Evolutionary conservation across 2,113 vertebrate genomes (phyloP).

Genomic region (Neofelis nebulosa): DNA sequence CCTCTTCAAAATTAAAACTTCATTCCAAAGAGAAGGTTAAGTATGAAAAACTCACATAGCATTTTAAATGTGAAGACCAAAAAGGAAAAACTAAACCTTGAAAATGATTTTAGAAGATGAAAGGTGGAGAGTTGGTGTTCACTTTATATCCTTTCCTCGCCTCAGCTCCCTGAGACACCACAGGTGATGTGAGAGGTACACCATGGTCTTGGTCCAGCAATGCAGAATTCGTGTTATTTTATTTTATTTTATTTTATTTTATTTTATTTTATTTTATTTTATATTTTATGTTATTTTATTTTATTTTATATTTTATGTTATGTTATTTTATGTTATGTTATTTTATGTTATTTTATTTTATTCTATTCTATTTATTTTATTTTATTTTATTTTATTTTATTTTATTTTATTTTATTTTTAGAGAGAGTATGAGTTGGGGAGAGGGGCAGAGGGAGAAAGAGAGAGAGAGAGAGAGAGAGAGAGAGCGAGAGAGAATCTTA

Average conservation of each 20-base stretch:
- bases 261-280: background rate
- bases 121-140: background rate
- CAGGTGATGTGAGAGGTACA: fast-evolving
- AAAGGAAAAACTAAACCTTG: background rate
- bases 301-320: background rate
- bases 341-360: background rate
- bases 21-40: slow-evolving; percentile 41
- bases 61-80: background rate
- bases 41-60: background rate
- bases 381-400: background rate
- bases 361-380: background rate
- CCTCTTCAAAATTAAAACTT: slow-evolving; percentile 62
- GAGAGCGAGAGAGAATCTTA: background rate
- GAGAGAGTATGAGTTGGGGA: background rate
- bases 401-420: background rate
- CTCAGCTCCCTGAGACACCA: background rate
- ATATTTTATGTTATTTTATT: background rate
- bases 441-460: background rate
- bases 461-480: background rate
- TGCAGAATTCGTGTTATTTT: background rate
- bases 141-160: background rate
- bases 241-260: background rate
- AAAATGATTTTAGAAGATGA: slow-evolving; percentile 24
- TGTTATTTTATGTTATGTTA: too few relatives aligned
- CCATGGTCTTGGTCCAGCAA: fast-evolving